Percentiles rank a stretch among this genome's conserved stretches.
These are phyloP conservation scores for Agrotis ipsilon DNA, from an alignment of 2,888 invertebrate species.

Conservation along the genomic window DNA sequence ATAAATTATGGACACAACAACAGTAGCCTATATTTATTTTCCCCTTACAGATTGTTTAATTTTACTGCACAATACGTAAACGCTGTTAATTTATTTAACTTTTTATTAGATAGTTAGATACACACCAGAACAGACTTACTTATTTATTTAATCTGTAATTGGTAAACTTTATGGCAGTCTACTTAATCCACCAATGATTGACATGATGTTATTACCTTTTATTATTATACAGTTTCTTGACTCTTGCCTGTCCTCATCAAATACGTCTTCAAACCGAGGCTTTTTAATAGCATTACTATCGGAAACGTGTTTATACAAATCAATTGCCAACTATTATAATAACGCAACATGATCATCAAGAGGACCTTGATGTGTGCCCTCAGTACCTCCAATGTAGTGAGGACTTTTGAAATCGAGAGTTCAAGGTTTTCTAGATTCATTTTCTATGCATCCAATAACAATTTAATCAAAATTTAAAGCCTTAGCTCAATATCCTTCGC, in stretches of 20 bases:
- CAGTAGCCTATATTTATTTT: constrained; percentile 3
- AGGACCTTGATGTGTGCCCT: constrained; percentile 41
- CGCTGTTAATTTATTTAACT: neutral
- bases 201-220: too few relatives aligned
- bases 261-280: neutral
- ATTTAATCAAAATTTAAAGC: neutral
- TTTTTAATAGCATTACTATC: constrained; percentile 4
- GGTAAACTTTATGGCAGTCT: too few relatives aligned
- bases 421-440: constrained; percentile 41
- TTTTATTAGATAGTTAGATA: neutral
- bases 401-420: constrained; percentile 43
- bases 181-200: too few relatives aligned
- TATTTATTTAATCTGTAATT: too few relatives aligned
- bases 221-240: too few relatives aligned
- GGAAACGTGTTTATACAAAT: constrained; percentile 18
- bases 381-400: constrained; percentile 10
- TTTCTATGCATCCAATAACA: constrained; percentile 12
- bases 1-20: neutral
- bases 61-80: neutral
- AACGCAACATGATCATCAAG: constrained; percentile 49
- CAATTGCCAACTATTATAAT: constrained; percentile 23
- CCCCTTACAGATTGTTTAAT: neutral
- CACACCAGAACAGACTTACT: neutral
- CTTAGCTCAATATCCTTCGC: too few relatives aligned
- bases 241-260: neutral